Base-by-base conservation (phyloP, 2,888 invertebrate genomes). In the Drosophila nr. medialis region DNA sequence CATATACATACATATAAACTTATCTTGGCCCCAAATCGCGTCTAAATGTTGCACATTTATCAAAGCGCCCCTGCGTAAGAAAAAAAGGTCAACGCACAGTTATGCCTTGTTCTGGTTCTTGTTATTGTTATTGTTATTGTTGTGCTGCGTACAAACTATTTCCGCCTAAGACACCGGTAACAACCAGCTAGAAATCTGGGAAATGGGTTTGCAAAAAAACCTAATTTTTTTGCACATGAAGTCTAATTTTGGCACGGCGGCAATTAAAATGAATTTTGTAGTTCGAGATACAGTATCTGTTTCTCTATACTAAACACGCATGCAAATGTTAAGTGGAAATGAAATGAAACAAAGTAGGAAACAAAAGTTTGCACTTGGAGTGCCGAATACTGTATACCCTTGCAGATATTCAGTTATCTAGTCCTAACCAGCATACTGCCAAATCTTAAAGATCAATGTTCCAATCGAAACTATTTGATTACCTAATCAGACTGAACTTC, bases 11-110 rank as follows among this genome's bases (percentile, higher is more conserved):
- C 56, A 55, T 59, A 64, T 60, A 54, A 64, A 58, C 74, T 84
- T 88, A 90, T 86, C 84, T 77, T 89, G 81, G 80, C 89, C 89
- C 89, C 85, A 90, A 89, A 89, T 89, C 89, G 80, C 80, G 68
- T 80, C 80, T 83, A 89, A 90, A 82, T 90, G 83, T 90, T 85
- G 89, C 89, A 90, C 82, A 90, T 89, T 89, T 89, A 89, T 89
- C 89, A 90, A 80, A 79, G 73, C 60, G 53, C 71, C 81, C 63
- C 75, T 74, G 66, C 75, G 59, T 75, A 79, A 67, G 38, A 61
- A 62, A 73, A 74, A 73, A 80, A 89, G 87, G 90, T 87, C 88
- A 89, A 89, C 90, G 87, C 90, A 89, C 87, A 87, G 90, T 87
- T 89, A 89, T 84, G 69, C 73, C 86, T 69, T 63, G 75, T 72